Base-by-base conservation (phyloP, 64 coral and sea anemone species). In the Orbicella faveolata region DNA sequence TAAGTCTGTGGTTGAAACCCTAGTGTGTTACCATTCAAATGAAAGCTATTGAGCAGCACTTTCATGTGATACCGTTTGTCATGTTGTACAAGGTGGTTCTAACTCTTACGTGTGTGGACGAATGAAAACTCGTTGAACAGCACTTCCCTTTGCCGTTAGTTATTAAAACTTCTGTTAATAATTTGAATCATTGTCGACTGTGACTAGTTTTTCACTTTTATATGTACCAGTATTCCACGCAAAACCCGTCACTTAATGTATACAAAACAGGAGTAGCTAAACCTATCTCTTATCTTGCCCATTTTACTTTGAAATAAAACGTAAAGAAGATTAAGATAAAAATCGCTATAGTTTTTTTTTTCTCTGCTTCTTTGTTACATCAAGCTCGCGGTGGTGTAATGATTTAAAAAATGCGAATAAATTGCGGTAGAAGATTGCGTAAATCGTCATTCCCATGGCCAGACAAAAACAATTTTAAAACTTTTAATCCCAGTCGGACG, bases 381-480 rank as follows among this genome's bases (percentile, higher is more conserved):
- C 34, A 76, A 76, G 15, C 18, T 18, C 36, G 26, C 36, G 7
- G 30, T 44, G 5, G 4, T 41, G 20, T 20, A 76, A 41, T 74
- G 72, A 74, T 74, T 14, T 15, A 34, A 74, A 74, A 15, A 15
- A 13, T 2, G 44, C 44, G 36, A 44, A 52, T 52, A 17, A 19
- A 51, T 78, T 78, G 21, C 41, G 39, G 21, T 51, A 79, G 10
- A 25, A 36, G 20, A 20, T 55, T 20, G n/a, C 65, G n/a, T 25
- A 70, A n/a, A 70, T 11, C 10, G 9, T 70, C 3, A 7, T 20
- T 6, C 18, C n/a, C 51, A 39, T 16, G 1, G 67, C 62, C 80
- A 67, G 65, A 85, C 65, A 73, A 21, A 85, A 85, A 85, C n/a
- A 30, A 37, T 44, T 18, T 62, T 36, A 66, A 70, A 70, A 70